phyloP scores from a whole-genome alignment of 2,113 vertebrate genomes.

The Pseudopodoces humilis region DNA sequence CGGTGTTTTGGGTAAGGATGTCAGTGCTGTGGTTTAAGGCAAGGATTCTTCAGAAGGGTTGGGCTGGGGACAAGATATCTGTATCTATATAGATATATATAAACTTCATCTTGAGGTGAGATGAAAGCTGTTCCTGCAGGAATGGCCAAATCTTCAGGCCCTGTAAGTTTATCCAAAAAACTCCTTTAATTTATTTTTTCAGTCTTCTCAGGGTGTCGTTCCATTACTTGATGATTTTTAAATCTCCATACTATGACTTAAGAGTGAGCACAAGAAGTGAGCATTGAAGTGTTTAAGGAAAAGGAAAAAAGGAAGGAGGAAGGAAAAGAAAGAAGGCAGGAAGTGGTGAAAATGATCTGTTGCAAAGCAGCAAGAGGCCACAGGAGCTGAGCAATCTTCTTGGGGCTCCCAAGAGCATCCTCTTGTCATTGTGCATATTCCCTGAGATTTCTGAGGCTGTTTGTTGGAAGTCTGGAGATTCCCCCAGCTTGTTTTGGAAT shows the following conservation, averaged over 20 bases:
- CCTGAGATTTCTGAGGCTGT: neutral
- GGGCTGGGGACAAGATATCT: neutral
- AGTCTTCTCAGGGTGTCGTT: neutral
- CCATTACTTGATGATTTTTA: neutral
- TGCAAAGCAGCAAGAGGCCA: neutral
- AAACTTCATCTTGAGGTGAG: neutral
- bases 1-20: neutral
- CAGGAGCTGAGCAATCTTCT: neutral
- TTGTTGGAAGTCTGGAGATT: neutral
- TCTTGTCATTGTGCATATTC: fast-evolving
- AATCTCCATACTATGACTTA: neutral
- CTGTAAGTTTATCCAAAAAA: neutral
- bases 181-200: neutral
- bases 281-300: neutral
- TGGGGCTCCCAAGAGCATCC: neutral
- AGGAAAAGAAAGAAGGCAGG: neutral
- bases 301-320: neutral
- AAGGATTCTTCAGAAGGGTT: neutral
- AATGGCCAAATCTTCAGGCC: neutral
- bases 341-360: neutral
- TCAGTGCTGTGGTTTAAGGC: neutral
- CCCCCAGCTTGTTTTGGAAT: neutral
- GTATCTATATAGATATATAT: neutral
- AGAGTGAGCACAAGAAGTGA: neutral
- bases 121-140: neutral